Base-by-base conservation (phyloP, 2,113 vertebrate species). In the Catharus fuscescens region DNA sequence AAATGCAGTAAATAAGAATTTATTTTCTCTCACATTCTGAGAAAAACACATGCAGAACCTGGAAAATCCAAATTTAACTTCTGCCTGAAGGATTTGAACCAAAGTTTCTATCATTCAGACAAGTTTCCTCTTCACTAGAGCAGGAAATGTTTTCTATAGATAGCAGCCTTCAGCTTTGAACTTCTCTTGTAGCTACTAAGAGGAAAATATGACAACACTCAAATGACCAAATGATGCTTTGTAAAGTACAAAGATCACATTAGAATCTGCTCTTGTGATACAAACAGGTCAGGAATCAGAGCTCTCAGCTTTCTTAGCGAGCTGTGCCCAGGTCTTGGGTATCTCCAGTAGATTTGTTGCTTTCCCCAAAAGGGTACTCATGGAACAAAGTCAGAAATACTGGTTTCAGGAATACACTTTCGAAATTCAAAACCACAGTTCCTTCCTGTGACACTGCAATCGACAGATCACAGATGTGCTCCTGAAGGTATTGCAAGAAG, bases 151-250 rank as follows among this genome's bases (percentile, higher is more conserved):
- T 78, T 82, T 34, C 56, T 31, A 74, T 2, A 44, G 26, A 24
- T 34, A 44, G 18, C 32, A 72, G 25, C 31, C 31, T 83, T 90
- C 65, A 32, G 19, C 73, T 64, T 71, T 45, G 56, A 80, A 8
- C 5, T 80, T 23, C 62, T 84, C 40, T 88, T 42, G 36, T 5
- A 84, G 24, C 34, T 80, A 13, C 7, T 31, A 18, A 84, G 69
- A 70, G 24, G 47, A 85, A 88, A 59, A 19, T 26, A 59, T 0
- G 0, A 32, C 3, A 14, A 6, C 9, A 38, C 2, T 5, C 34
- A 65, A 40, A 47, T 26, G 12, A 52, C 5, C 34, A 65, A 40
- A 47, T 26, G 12, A 52, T 3, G 32, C 56, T 87, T 60, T 79
- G 32, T 29, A 17, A 86, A 60, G 56, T 40, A 36, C 40, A 84